Conservation (phyloP, 2,888 invertebrate species). For the Eupeodes latifasciatus region DNA sequence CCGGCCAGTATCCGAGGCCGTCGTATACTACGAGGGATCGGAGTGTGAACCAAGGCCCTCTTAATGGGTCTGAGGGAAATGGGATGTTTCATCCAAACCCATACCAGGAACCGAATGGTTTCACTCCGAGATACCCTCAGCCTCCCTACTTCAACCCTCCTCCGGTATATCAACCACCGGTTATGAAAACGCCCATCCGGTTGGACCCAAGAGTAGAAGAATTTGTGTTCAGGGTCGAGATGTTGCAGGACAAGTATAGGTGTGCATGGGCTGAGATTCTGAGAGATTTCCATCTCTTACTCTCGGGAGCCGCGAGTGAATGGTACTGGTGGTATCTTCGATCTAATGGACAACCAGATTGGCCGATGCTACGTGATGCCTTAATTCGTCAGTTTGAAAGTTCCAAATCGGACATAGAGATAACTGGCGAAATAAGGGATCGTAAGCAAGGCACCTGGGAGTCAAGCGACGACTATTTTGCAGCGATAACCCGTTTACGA, state of each 20-base stretch:
- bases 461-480: conserved; percentile 36
- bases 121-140: not conserved
- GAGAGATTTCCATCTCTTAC: conserved; percentile 23
- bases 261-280: conserved; percentile 45
- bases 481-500: not conserved
- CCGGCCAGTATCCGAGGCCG: too few species aligned
- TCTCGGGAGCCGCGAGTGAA: conserved; percentile 21
- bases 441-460: conserved; percentile 35
- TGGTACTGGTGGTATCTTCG: conserved; percentile 44
- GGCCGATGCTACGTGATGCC: conserved; percentile 15
- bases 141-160: not conserved
- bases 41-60: too few species aligned
- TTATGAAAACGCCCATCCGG: not conserved
- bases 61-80: too few species aligned
- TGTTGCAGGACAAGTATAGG: conserved; percentile 6
- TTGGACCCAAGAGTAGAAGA: conserved; percentile 15
- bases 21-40: too few species aligned
- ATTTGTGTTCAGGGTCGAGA: conserved; percentile 37
- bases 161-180: not conserved
- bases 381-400: conserved; percentile 29
- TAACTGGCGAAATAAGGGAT: conserved; percentile 34
- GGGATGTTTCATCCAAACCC: too few species aligned
- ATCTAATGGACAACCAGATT: conserved; percentile 12
- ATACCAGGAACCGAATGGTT: too few species aligned
- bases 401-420: conserved; percentile 22